phyloP scores from a whole-genome alignment of 2,888 invertebrate genomes.

The Amphiduros pacificus region DNA sequence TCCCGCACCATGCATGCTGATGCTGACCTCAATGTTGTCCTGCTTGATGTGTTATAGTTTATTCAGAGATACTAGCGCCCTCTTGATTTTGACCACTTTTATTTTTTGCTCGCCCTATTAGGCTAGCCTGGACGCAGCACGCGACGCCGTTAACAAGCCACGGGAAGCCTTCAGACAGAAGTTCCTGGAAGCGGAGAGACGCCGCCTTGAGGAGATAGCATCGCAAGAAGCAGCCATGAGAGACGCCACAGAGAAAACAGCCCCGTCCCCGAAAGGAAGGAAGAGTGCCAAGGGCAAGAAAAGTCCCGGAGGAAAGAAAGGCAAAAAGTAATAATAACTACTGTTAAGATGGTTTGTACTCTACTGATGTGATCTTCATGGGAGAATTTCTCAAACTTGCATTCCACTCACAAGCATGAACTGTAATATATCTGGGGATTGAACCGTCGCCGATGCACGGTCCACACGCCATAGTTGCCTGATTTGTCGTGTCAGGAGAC shows the following conservation, averaged over 20 bases:
- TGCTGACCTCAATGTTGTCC: too few relatives aligned
- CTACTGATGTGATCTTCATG: background rate
- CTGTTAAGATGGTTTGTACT: background rate
- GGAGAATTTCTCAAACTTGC: background rate
- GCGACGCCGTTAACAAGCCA: slow-evolving; percentile 47
- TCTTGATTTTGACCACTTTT: too few relatives aligned
- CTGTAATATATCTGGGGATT: too few relatives aligned
- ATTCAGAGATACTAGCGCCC: too few relatives aligned
- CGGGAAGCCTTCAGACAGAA: slow-evolving; percentile 56
- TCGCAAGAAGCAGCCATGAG: slow-evolving; percentile 48
- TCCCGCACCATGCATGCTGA: too few relatives aligned
- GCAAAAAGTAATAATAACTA: slow-evolving; percentile 48
- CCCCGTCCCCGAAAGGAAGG: slow-evolving; percentile 51
- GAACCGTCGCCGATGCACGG: too few relatives aligned
- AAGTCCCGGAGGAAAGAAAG: slow-evolving; percentile 49
- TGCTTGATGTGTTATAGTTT: too few relatives aligned
- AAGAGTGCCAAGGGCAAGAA: slow-evolving; percentile 49
- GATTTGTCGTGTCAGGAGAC: too few relatives aligned
- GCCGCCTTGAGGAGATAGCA: slow-evolving; percentile 51
- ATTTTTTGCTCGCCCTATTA: slow-evolving; percentile 25
- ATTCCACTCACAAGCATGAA: too few relatives aligned
- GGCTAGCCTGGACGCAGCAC: slow-evolving; percentile 44
- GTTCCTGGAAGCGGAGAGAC: slow-evolving; percentile 53
- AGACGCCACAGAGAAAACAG: slow-evolving; percentile 45
- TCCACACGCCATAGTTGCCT: too few relatives aligned